phyloP scores from a whole-genome alignment of 53 echinoderm and acorn worm species.

The Arbacia lixula region DNA sequence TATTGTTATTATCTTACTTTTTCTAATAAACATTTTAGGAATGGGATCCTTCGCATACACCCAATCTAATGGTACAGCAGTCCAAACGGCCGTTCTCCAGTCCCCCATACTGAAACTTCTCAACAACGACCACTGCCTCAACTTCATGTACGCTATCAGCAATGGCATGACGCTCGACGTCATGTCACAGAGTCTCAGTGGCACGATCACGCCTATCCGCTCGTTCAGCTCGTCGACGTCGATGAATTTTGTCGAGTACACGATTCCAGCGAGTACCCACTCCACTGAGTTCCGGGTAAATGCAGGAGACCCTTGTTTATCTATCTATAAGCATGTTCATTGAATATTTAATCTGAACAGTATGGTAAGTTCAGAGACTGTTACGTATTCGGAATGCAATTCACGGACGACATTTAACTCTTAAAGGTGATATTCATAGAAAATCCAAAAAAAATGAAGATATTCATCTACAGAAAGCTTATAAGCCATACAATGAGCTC shows the following conservation, averaged over 20 bases:
- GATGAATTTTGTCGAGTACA: neutral
- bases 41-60: slow-evolving; percentile 20
- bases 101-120: neutral
- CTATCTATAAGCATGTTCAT: too few relatives aligned
- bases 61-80: neutral
- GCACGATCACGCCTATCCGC: neutral
- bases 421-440: too few relatives aligned
- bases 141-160: neutral
- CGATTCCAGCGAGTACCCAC: neutral
- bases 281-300: too few relatives aligned
- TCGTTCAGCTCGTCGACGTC: neutral
- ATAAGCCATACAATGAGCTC: too few relatives aligned
- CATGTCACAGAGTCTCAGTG: neutral
- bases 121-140: slow-evolving; percentile 6
- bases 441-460: too few relatives aligned
- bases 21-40: neutral
- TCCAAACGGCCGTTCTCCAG: neutral
- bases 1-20: neutral
- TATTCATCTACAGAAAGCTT: too few relatives aligned
- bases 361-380: too few relatives aligned
- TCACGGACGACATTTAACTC: too few relatives aligned
- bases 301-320: too few relatives aligned
- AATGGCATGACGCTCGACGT: slow-evolving; percentile 26
- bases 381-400: too few relatives aligned
- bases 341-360: too few relatives aligned